Conservation (phyloP, 2,113 vertebrate genomes). For the Callocephalon fimbriatum region DNA sequence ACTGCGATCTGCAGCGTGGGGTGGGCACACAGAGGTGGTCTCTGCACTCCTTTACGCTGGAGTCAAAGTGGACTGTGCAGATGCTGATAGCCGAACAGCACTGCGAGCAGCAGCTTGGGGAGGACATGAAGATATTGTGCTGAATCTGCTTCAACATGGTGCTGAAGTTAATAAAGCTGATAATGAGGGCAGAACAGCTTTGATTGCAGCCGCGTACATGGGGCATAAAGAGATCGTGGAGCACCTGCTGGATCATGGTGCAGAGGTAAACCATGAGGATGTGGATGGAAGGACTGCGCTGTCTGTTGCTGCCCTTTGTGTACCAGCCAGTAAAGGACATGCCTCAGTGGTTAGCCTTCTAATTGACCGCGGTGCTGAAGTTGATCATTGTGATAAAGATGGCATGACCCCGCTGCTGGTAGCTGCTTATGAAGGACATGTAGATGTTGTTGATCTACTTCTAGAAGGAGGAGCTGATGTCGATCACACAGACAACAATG, state of each 20-base stretch:
- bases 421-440: slow-evolving; percentile 96
- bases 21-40: slow-evolving; percentile 95
- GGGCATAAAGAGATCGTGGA: slow-evolving; percentile 96
- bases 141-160: slow-evolving; percentile 94
- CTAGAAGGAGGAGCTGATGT: slow-evolving; percentile 96
- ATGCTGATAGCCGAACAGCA: slow-evolving; percentile 93
- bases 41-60: slow-evolving; percentile 94
- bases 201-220: slow-evolving; percentile 98
- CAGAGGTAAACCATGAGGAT: slow-evolving; percentile 94
- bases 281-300: slow-evolving; percentile 94
- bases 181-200: slow-evolving; percentile 93
- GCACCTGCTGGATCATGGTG: slow-evolving; percentile 93
- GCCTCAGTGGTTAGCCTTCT: slow-evolving; percentile 94
- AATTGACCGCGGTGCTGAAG: slow-evolving; percentile 93
- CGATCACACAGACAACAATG: slow-evolving; percentile 96
- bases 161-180: slow-evolving; percentile 97
- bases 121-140: slow-evolving; percentile 95
- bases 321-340: slow-evolving; percentile 95
- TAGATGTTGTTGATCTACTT: slow-evolving; percentile 95
- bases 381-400: slow-evolving; percentile 97
- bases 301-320: slow-evolving; percentile 94
- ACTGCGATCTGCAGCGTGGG: slow-evolving; percentile 93
- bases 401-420: slow-evolving; percentile 97
- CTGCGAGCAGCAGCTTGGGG: slow-evolving; percentile 96
- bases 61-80: slow-evolving; percentile 94